A percentile compares a stretch with the other conserved stretches of the same genome.
These are phyloP conservation scores for Channa argus DNA, from an alignment of 2,113 vertebrate genomes.

Conservation along the genomic window DNA sequence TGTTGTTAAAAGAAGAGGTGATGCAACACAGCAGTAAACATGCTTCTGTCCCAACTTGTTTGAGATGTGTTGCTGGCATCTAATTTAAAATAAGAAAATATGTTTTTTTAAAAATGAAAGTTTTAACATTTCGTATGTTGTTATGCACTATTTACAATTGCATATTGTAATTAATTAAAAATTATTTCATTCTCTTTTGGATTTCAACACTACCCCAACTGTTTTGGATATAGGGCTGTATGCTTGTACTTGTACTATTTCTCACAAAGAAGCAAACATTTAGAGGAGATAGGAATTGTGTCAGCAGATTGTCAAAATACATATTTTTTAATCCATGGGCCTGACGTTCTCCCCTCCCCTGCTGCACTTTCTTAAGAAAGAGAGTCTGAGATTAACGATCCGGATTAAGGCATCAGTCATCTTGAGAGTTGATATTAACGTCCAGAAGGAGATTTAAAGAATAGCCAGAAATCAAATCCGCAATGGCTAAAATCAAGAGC, in stretches of 20 bases:
- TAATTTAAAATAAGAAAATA: no score
- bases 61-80: no score
- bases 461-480: constrained; percentile 83
- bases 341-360: constrained; percentile 25
- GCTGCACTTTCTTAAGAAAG: constrained; percentile 60
- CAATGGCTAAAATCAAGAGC: constrained; percentile 88
- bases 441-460: constrained; percentile 86
- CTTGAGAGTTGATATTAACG: constrained; percentile 79
- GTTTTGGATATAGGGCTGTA: no score
- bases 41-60: no score
- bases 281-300: not conserved
- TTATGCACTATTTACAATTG: no score
- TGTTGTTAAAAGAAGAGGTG: no score
- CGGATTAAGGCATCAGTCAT: constrained; percentile 80
- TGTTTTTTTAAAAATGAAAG: no score
- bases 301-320: constrained; percentile 59
- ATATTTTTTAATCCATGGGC: constrained; percentile 65
- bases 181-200: no score
- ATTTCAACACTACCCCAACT: no score
- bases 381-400: constrained; percentile 76
- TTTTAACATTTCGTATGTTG: no score
- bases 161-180: no score
- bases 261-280: constrained; percentile 1
- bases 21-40: no score
- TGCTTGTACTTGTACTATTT: not conserved